Evolutionary conservation across 30 jellyfish, hydroid and myxozoan species (phyloP), one percentile per base, ranked within the genome.

Genomic region (Chrysaora quinquecirrha): DNA sequence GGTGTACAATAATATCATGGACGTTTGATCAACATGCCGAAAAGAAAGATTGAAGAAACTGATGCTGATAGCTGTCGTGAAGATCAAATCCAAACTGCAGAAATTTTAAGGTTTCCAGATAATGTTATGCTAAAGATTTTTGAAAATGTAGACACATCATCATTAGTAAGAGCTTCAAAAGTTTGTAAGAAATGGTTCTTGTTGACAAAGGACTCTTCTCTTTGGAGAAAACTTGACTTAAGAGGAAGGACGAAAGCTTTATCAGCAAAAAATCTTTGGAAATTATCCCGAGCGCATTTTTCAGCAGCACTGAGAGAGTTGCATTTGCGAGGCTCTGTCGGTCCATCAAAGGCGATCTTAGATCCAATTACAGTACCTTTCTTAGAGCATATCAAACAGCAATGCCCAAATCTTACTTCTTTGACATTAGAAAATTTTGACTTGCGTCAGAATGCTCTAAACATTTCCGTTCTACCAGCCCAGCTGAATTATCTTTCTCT

Each of bases 381-480:
- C 54, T 58, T 91, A 62, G 87, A 91, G 2, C 84, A 80, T 46
- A 69, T 91, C 27, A 72, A 79, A 54, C 33, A 68, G 38, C 62
- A 81, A 72, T 85, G 98, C 43, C 98, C 98, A 20, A 64, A 73
- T 74, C 50, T 91, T 43, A 56, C 88, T 43, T 76, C 74, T 1
- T 33, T 91, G 0, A 80, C 95, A 35, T 75, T 91, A 82, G 96
- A 85, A 60, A 58, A 78, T 34, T 91, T 86, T 54, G 98, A 91
- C 48, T 73, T 91, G 34, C 71, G 96, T 22, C 83, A 82, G 21
- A 76, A 25, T 54, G 60, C 87, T 19, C 50, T 91, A 64, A 43
- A 49, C n/a, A 25, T 91, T 23, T 80, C 88, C 24, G 80, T 61
- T 28, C 70, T 91, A 1, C 96, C 96, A 1, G 23, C 86, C 28